Conservation (phyloP, 2,113 vertebrate species). For the Cynoglossus semilaevis region DNA sequence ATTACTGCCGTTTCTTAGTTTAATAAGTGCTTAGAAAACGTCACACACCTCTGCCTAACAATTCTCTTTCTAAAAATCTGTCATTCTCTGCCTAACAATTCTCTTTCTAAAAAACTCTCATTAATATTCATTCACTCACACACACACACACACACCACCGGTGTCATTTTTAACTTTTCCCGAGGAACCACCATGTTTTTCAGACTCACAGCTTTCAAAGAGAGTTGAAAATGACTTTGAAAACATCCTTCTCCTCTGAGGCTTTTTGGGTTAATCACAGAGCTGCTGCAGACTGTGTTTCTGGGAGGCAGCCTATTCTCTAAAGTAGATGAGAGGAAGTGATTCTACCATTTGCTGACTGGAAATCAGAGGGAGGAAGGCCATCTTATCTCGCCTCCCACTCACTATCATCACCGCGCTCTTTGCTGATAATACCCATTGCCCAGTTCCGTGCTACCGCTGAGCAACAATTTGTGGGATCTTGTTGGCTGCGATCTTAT, state of each 20-base stretch:
- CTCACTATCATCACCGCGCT: constrained; percentile 46
- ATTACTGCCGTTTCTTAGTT: too few species aligned
- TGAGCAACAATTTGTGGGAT: constrained; percentile 48
- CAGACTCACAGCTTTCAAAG: constrained; percentile 21
- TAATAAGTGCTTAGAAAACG: background rate
- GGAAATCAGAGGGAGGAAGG: constrained; percentile 31
- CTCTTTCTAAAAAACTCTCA: constrained; percentile 18
- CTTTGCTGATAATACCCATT: constrained; percentile 33
- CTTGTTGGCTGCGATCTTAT: constrained; percentile 67
- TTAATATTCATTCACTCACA: constrained; percentile 43
- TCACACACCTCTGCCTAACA: background rate
- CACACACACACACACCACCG: constrained; percentile 7
- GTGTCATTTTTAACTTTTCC: constrained; percentile 43
- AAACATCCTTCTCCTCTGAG: constrained; percentile 38
- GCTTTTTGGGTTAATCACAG: constrained; percentile 41
- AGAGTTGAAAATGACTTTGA: constrained; percentile 58
- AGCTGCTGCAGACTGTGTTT: constrained; percentile 46
- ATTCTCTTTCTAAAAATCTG: constrained; percentile 14
- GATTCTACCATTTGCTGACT: constrained; percentile 38
- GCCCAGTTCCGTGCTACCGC: constrained; percentile 49
- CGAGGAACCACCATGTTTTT: constrained; percentile 5
- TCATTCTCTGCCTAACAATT: constrained; percentile 7
- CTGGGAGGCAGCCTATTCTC: constrained; percentile 40
- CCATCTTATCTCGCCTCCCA: constrained; percentile 50
- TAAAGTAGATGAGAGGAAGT: constrained; percentile 29